A percentile compares a stretch with the other conserved stretches of the same genome.
These are phyloP conservation scores for Muraenolepis orangiensis DNA, from an alignment of 2,797 vertebrate genomes.

Conservation along the genomic window DNA sequence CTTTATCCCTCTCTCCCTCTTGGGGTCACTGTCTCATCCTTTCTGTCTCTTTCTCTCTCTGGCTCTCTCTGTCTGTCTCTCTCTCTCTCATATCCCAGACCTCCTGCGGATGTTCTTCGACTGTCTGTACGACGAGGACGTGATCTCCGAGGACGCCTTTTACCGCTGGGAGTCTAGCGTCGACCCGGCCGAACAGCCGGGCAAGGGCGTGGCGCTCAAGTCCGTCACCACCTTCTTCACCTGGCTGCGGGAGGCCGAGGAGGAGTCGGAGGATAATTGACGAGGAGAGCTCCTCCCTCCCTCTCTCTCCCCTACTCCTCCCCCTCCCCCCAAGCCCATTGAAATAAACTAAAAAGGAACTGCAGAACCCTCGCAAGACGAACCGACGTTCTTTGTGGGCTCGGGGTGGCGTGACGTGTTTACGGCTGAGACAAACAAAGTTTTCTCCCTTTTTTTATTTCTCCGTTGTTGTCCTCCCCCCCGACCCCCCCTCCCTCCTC, in stretches of 20 bases:
- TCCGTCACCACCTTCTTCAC: constrained; percentile 96
- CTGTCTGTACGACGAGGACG: constrained; percentile 96
- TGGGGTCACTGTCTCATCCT: too few relatives aligned
- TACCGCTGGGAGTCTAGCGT: constrained; percentile 96
- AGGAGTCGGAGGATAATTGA: constrained; percentile 98
- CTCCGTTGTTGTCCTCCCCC: background rate
- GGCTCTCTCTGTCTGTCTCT: too few relatives aligned
- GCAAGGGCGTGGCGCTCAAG: constrained; percentile 92
- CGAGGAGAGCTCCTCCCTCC: constrained; percentile 63
- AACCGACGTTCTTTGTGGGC: constrained; percentile 67
- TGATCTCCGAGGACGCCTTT: constrained; percentile 97
- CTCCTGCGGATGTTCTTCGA: constrained; percentile 98
- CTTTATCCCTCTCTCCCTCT: too few relatives aligned
- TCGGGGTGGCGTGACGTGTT: constrained; percentile 69
- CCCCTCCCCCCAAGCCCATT: constrained; percentile 31
- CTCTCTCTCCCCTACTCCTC: constrained; percentile 65
- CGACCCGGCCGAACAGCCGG: constrained; percentile 90
- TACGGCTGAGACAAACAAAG: constrained; percentile 68
- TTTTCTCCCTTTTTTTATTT: background rate
- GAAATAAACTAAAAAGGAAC: constrained; percentile 54
- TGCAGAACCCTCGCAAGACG: constrained; percentile 56
- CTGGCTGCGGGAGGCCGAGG: constrained; percentile 95
- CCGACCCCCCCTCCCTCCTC: background rate
- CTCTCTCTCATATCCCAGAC: constrained; percentile 73
- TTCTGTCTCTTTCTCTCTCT: too few relatives aligned